Percentiles rank a stretch among this genome's conserved stretches.
These are phyloP conservation scores for Actinernus sp. DNA, from an alignment of 92 coral and sea anemone species.

Conservation along the genomic window DNA sequence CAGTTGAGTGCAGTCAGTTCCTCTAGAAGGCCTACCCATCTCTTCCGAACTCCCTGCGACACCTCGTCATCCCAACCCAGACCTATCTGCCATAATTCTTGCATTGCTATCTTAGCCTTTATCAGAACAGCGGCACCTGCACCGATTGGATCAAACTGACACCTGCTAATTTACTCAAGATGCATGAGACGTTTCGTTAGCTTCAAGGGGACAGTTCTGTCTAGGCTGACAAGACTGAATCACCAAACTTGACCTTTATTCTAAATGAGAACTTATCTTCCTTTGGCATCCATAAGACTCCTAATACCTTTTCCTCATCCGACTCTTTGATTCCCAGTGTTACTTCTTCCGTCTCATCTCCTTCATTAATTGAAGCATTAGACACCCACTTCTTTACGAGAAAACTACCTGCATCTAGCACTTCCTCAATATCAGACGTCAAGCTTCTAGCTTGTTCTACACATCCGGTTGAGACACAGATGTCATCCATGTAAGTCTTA, in stretches of 20 bases:
- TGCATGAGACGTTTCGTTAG: slow-evolving; percentile 56
- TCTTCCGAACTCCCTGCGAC: slow-evolving; percentile 14
- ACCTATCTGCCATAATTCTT: slow-evolving; percentile 43
- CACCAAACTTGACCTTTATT: slow-evolving; percentile 16
- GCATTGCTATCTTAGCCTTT: slow-evolving; percentile 50
- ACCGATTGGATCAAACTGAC: slow-evolving; percentile 64
- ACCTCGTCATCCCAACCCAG: slow-evolving; percentile 62
- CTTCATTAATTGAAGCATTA: slow-evolving; percentile 10
- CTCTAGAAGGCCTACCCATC: slow-evolving; percentile 42
- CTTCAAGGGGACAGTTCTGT: background rate
- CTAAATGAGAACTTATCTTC: slow-evolving; percentile 33
- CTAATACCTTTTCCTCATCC: slow-evolving; percentile 1
- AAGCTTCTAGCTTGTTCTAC: slow-evolving; percentile 10
- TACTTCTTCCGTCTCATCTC: background rate
- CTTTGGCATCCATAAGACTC: slow-evolving; percentile 34
- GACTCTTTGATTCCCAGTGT: slow-evolving; percentile 1
- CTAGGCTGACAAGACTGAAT: slow-evolving; percentile 25
- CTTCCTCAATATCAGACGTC: slow-evolving; percentile 20
- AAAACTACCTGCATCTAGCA: slow-evolving; percentile 29
- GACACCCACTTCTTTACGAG: slow-evolving; percentile 41
- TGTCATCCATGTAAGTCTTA: slow-evolving; percentile 52
- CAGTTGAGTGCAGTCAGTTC: slow-evolving; percentile 42
- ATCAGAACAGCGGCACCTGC: slow-evolving; percentile 40
- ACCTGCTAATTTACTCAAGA: slow-evolving; percentile 39
- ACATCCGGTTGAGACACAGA: slow-evolving; percentile 23